Evolutionary conservation across 2,888 invertebrate genomes (phyloP).

Genomic region (Coelogynopora nodosa): DNA sequence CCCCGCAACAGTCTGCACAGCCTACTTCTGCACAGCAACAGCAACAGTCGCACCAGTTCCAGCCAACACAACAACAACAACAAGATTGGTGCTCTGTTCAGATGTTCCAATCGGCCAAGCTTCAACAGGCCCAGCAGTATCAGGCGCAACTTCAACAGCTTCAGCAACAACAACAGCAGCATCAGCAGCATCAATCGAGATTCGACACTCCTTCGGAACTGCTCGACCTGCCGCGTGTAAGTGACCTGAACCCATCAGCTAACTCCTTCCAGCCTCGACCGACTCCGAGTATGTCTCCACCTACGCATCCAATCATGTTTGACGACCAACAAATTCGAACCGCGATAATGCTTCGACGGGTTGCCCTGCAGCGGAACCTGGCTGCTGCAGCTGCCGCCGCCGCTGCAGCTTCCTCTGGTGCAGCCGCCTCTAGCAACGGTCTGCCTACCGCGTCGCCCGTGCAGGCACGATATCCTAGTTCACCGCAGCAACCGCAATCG

Average conservation of each 20-base stretch:
- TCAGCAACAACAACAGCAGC: not conserved
- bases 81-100: not conserved
- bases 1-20: too few species aligned
- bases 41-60: not conserved
- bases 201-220: constrained; percentile 2
- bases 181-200: not conserved
- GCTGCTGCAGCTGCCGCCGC: not conserved
- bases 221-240: constrained; percentile 1
- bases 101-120: not conserved
- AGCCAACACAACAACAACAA: not conserved
- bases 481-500: not conserved
- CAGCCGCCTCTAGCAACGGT: not conserved
- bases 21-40: not conserved
- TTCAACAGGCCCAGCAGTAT: not conserved
- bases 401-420: not conserved
- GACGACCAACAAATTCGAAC: not conserved
- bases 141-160: not conserved
- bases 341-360: not conserved
- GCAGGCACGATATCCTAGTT: not conserved
- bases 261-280: constrained; percentile 4
- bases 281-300: not conserved
- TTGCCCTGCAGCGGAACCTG: not conserved
- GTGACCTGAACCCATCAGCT: not conserved
- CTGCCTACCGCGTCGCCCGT: not conserved
- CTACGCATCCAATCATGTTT: not conserved